Percentiles rank a stretch among this genome's conserved stretches.
Conservation (phyloP, 2,797 vertebrate species). For the Pteropus rufus region DNA sequence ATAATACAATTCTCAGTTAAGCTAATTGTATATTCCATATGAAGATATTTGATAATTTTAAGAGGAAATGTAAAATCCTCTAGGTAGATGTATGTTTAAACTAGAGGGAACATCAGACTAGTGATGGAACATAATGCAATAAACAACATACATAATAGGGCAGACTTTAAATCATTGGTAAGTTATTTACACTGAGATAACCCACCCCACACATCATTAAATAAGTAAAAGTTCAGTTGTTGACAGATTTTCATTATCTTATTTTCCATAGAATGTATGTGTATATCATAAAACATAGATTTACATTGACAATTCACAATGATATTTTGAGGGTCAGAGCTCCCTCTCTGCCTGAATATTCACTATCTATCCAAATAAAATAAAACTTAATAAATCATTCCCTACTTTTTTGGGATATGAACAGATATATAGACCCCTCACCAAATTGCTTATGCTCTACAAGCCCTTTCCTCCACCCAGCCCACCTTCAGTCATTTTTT, state of each 20-base stretch:
- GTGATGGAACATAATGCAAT: background rate
- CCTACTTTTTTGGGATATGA: background rate
- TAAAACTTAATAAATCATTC: background rate
- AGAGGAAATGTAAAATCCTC: background rate
- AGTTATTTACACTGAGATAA: background rate
- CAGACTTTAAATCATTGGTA: background rate
- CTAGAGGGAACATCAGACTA: background rate
- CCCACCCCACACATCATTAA: background rate
- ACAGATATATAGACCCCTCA: background rate
- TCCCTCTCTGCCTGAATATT: background rate
- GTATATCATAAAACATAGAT: background rate
- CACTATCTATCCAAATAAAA: background rate
- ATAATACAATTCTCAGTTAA: background rate
- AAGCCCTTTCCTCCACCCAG: background rate
- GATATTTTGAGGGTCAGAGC: background rate
- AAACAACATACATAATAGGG: background rate
- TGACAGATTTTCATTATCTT: background rate
- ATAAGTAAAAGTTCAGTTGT: background rate
- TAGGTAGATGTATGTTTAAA: background rate
- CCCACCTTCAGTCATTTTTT: background rate
- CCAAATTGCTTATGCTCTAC: background rate
- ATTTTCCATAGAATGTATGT: background rate
- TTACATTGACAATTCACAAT: background rate
- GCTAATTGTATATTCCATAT: conserved; percentile 24
- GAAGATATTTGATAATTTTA: background rate